phyloP scores from a whole-genome alignment of 2,888 invertebrate genomes.

The Xestobium rufovillosum region DNA sequence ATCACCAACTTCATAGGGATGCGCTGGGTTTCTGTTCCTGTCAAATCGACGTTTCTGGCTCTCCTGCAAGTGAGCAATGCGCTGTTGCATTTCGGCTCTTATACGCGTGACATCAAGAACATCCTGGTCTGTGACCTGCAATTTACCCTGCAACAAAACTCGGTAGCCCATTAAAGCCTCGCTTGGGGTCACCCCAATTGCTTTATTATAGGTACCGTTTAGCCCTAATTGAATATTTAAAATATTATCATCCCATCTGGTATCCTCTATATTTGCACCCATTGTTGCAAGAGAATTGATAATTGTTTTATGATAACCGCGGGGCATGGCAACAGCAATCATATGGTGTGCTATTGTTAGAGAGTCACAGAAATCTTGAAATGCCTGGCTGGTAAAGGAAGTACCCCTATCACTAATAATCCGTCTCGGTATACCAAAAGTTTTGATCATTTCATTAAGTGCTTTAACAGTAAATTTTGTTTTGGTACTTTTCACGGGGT shows the following conservation, averaged over 20 bases:
- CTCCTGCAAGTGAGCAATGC: slow-evolving; percentile 13
- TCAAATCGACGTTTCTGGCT: slow-evolving; percentile 18
- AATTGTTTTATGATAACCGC: slow-evolving; percentile 2
- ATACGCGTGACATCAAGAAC: too few relatives aligned
- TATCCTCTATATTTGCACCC: too few relatives aligned
- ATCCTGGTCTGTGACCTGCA: too few relatives aligned
- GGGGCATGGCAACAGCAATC: background rate
- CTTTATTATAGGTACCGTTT: slow-evolving; percentile 20
- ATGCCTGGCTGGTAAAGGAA: slow-evolving; percentile 11
- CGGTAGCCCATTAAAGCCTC: too few relatives aligned
- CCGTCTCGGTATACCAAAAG: slow-evolving; percentile 10
- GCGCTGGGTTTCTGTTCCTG: slow-evolving; percentile 7
- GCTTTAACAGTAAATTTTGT: slow-evolving; percentile 6
- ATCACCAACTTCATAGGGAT: too few relatives aligned
- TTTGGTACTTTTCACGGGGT: slow-evolving; percentile 15
- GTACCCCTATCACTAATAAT: slow-evolving; percentile 12
- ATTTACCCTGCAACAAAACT: too few relatives aligned
- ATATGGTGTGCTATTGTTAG: slow-evolving; percentile 10
- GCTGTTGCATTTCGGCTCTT: slow-evolving; percentile 17
- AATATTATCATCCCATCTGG: slow-evolving; percentile 20
- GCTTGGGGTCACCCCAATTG: slow-evolving; percentile 17
- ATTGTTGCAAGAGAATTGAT: background rate
- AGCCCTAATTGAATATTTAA: too few relatives aligned
- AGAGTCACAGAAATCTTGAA: slow-evolving; percentile 12
- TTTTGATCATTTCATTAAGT: slow-evolving; percentile 12